These are phyloP conservation scores for Crenichthys baileyi DNA, from an alignment of 2,797 vertebrate species.

Conservation along the genomic window DNA sequence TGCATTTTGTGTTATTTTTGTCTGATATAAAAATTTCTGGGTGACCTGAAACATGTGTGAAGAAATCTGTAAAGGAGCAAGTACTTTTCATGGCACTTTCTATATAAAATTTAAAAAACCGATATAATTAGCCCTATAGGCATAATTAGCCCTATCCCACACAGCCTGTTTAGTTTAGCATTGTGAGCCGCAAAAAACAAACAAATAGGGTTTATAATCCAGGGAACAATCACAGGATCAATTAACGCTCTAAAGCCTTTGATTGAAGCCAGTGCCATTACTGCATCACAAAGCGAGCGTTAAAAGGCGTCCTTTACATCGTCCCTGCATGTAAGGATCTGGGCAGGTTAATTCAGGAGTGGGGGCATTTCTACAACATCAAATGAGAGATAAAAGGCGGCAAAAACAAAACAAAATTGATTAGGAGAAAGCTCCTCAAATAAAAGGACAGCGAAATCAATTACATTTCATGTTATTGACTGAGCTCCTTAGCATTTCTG, in stretches of 20 bases:
- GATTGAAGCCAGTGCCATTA: conserved; percentile 27
- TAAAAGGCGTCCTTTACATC: conserved; percentile 60
- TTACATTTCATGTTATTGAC: conserved; percentile 47
- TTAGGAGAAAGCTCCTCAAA: conserved; percentile 54
- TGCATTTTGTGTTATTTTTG: neutral
- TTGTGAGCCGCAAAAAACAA: neutral
- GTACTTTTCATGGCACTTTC: neutral
- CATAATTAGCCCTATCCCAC: neutral
- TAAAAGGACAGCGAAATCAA: conserved; percentile 57
- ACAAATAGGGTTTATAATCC: neutral
- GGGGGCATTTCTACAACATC: conserved; percentile 39
- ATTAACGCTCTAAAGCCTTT: conserved; percentile 56
- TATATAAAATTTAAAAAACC: neutral
- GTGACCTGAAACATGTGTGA: neutral
- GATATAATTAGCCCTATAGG: neutral
- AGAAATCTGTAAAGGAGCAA: neutral
- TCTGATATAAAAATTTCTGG: neutral
- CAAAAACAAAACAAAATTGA: conserved; percentile 52
- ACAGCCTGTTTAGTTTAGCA: neutral
- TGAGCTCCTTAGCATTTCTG: conserved; percentile 38
- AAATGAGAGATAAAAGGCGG: conserved; percentile 35
- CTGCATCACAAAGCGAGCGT: conserved; percentile 30
- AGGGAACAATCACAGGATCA: neutral
- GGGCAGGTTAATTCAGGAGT: conserved; percentile 31
- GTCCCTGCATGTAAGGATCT: conserved; percentile 33